phyloP scores from a whole-genome alignment of 2,888 invertebrate species.

The Sarcophaga caerulescens region DNA sequence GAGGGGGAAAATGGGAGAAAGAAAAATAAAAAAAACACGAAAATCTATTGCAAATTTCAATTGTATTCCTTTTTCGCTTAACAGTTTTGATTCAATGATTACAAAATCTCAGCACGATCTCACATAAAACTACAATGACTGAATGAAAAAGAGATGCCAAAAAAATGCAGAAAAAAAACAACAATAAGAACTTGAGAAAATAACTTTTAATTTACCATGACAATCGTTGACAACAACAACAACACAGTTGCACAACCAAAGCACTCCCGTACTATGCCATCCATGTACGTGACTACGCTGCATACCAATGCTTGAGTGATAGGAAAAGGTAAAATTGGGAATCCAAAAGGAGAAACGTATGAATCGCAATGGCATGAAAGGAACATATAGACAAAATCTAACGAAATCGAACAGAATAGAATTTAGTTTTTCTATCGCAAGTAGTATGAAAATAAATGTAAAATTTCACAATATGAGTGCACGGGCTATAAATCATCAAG shows the following conservation, averaged over 20 bases:
- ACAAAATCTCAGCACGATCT: conserved; percentile 64
- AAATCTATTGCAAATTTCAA: conserved; percentile 45
- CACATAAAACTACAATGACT: conserved; percentile 62
- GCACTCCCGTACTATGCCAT: conserved; percentile 28
- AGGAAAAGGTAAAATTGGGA: conserved; percentile 40
- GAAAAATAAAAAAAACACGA: conserved; percentile 16
- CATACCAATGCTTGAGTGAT: conserved; percentile 55
- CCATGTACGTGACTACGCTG: conserved; percentile 63
- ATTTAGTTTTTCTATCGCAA: neutral
- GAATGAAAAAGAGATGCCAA: conserved; percentile 39
- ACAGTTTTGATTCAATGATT: conserved; percentile 38
- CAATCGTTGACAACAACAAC: conserved; percentile 65
- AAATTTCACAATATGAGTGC: conserved; percentile 10
- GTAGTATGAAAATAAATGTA: neutral
- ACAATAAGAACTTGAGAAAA: conserved; percentile 30
- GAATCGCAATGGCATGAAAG: neutral
- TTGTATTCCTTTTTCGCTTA: conserved; percentile 43
- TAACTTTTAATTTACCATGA: conserved; percentile 68
- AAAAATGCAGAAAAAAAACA: neutral
- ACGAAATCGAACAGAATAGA: neutral
- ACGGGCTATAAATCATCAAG: conserved; percentile 40
- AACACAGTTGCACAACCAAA: conserved; percentile 27
- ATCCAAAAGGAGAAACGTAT: conserved; percentile 2
- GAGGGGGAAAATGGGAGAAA: neutral
- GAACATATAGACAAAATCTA: neutral